These are phyloP conservation scores for Augochlora pura DNA, from an alignment of 1,140 invertebrate genomes.

Conservation along the genomic window DNA sequence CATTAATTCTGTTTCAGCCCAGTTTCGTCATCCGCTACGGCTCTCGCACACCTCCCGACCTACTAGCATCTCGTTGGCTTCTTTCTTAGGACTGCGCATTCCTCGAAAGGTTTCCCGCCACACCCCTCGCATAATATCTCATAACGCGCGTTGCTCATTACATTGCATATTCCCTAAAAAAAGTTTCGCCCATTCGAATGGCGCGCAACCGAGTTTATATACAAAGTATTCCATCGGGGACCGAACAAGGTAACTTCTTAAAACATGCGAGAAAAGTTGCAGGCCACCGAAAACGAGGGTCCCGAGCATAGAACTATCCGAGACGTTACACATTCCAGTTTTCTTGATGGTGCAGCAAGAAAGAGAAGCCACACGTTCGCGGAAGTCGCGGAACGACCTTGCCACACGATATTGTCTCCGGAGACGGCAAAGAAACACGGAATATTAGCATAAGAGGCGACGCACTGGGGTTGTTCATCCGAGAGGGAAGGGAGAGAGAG, in stretches of 20 bases:
- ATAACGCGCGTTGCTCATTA: neutral
- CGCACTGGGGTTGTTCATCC: conserved; percentile 16
- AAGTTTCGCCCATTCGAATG: no score
- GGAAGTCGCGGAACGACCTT: conserved; percentile 44
- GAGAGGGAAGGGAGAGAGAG: neutral
- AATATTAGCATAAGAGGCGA: conserved; percentile 39
- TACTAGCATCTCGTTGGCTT: neutral
- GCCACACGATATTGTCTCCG: conserved; percentile 22
- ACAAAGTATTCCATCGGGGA: no score
- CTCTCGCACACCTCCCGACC: neutral
- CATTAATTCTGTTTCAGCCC: no score
- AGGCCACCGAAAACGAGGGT: neutral
- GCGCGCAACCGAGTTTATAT: no score
- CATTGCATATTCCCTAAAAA: neutral
- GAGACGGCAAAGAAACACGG: conserved; percentile 24
- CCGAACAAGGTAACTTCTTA: no score
- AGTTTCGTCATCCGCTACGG: neutral
- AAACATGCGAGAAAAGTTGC: no score
- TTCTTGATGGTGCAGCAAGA: neutral
- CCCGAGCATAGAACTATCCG: neutral
- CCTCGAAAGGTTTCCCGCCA: neutral
- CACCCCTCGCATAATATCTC: neutral
- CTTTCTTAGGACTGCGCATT: neutral
- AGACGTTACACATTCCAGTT: neutral
- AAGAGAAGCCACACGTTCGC: neutral